A percentile compares a stretch with the other conserved stretches of the same genome.
Conservation (phyloP, 2,888 invertebrate species). For the Mamestra brassicae region DNA sequence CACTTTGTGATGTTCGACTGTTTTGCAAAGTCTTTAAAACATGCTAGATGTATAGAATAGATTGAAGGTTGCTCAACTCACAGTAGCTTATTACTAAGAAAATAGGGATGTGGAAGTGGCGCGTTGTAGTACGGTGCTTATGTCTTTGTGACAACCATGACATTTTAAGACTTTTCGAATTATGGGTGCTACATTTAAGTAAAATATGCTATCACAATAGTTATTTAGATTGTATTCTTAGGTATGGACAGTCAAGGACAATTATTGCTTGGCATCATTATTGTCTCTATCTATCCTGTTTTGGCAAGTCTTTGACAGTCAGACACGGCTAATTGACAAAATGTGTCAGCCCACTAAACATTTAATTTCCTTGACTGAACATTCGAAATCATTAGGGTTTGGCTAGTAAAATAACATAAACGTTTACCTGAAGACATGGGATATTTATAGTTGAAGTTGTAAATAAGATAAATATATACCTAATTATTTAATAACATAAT, state of each 20-base stretch:
- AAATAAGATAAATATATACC: conserved; percentile 8
- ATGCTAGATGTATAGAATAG: background rate
- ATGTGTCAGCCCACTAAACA: background rate
- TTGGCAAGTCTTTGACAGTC: no score
- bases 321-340: background rate
- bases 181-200: conserved; percentile 2
- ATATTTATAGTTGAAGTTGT: conserved; percentile 2
- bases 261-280: background rate
- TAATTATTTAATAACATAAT: background rate
- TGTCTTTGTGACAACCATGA: background rate
- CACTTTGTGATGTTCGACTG: background rate
- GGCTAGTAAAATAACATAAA: background rate
- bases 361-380: background rate
- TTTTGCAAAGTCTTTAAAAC: background rate
- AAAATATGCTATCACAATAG: background rate
- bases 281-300: no score
- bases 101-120: background rate
- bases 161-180: conserved; percentile 6
- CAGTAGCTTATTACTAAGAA: background rate
- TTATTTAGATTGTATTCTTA: background rate
- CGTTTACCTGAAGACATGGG: background rate
- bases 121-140: background rate
- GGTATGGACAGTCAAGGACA: background rate
- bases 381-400: background rate
- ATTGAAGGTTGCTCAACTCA: background rate